phyloP scores from a whole-genome alignment of 64 coral and sea anemone species.

The Trachythela sp. region DNA sequence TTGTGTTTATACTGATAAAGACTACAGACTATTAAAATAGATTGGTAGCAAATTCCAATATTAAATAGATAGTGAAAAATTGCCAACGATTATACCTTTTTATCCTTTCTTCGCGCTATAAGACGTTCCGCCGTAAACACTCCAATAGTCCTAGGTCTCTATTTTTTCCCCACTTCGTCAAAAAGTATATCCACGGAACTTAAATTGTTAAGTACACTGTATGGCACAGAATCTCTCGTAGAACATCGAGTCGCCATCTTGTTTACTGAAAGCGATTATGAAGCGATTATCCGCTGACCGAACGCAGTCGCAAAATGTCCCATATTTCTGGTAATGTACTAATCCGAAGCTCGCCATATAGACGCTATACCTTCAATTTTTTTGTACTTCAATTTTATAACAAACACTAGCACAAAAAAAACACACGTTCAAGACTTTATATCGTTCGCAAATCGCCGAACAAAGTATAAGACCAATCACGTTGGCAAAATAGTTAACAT shows the following conservation, averaged over 20 bases:
- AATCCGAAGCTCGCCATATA: no score
- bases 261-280: background rate
- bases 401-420: no score
- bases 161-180: background rate
- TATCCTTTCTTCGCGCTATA: background rate
- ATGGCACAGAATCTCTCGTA: background rate
- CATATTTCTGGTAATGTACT: constrained; percentile 31
- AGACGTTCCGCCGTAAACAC: background rate
- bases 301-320: constrained; percentile 5
- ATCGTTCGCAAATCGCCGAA: no score
- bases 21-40: no score
- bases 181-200: background rate
- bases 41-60: no score
- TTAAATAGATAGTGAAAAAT: no score
- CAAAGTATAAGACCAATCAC: no score
- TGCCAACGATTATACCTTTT: constrained; percentile 5
- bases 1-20: no score
- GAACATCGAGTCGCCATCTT: constrained; percentile 11
- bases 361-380: no score
- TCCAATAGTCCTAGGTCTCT: background rate
- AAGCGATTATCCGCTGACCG: background rate
- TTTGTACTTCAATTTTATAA: no score
- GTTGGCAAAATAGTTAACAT: no score
- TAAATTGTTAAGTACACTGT: background rate
- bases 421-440: no score